Evolutionary conservation across 2,797 vertebrate genomes (phyloP).

Genomic region (Melanotaenia boesemani): DNA sequence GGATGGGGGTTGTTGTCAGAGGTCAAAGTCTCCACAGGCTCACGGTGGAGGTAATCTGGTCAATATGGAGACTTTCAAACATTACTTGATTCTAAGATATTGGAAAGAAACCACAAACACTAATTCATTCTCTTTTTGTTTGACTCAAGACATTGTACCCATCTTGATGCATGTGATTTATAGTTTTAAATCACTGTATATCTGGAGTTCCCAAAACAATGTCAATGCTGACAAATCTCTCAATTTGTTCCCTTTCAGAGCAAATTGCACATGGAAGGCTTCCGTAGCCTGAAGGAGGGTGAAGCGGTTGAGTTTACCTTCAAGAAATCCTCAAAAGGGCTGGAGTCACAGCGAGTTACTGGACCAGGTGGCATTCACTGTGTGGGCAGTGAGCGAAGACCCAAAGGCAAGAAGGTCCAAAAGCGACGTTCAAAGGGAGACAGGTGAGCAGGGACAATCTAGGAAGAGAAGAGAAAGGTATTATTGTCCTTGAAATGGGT

Average conservation of each 20-base stretch:
- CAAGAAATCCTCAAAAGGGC: conserved; percentile 95
- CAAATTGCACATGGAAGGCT: conserved; percentile 98
- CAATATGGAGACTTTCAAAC: conserved; percentile 14
- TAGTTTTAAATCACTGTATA: not conserved
- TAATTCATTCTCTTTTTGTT: not conserved
- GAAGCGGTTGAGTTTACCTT: conserved; percentile 95
- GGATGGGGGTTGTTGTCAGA: conserved; percentile 32
- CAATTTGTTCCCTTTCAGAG: conserved; percentile 82
- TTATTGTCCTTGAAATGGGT: not conserved
- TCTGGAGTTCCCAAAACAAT: not conserved
- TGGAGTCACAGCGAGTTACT: conserved; percentile 93
- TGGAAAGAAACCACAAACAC: not conserved
- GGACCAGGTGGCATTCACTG: conserved; percentile 93
- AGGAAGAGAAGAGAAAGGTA: not conserved
- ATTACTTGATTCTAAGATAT: not conserved
- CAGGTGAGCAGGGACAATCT: conserved; percentile 78
- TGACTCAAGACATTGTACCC: not conserved
- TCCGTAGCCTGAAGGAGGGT: conserved; percentile 97
- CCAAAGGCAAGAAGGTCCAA: conserved; percentile 94
- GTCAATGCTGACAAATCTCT: conserved; percentile 5
- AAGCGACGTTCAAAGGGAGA: conserved; percentile 95
- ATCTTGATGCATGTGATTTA: not conserved
- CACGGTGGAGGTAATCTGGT: conserved; percentile 18
- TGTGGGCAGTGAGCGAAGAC: conserved; percentile 93
- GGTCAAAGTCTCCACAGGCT: conserved; percentile 38